These are phyloP conservation scores for Eubucco bourcierii DNA, from an alignment of 2,113 vertebrate species.

Conservation along the genomic window DNA sequence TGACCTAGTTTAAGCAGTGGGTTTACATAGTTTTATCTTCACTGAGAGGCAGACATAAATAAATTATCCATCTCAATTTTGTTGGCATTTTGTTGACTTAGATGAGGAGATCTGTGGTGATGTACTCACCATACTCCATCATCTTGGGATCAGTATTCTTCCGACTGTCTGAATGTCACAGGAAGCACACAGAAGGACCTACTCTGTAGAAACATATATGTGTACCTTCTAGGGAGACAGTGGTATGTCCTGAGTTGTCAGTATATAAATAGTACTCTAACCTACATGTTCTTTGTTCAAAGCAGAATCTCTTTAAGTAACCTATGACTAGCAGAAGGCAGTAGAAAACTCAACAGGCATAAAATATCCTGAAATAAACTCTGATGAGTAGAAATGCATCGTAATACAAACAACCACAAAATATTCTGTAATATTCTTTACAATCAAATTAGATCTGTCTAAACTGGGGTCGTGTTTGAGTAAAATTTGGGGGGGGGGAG, in stretches of 20 bases:
- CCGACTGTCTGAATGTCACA: background rate
- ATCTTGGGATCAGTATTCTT: background rate
- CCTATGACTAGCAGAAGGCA: background rate
- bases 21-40: constrained; percentile 21
- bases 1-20: constrained; percentile 26
- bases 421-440: background rate
- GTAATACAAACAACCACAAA: background rate
- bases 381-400: background rate
- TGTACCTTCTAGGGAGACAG: background rate
- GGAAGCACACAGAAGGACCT: background rate
- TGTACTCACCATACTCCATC: background rate
- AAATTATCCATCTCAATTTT: constrained; percentile 44
- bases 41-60: constrained; percentile 27
- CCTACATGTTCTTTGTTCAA: background rate
- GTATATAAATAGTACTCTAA: background rate
- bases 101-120: background rate
- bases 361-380: background rate
- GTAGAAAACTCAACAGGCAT: background rate
- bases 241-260: background rate
- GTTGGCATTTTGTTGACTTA: constrained; percentile 47
- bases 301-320: background rate
- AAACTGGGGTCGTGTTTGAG: background rate
- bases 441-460: background rate
- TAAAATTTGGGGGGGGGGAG: no score
- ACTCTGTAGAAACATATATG: background rate